These are phyloP conservation scores for Actinemys pallida DNA, from an alignment of 2,113 vertebrate genomes.

Conservation along the genomic window DNA sequence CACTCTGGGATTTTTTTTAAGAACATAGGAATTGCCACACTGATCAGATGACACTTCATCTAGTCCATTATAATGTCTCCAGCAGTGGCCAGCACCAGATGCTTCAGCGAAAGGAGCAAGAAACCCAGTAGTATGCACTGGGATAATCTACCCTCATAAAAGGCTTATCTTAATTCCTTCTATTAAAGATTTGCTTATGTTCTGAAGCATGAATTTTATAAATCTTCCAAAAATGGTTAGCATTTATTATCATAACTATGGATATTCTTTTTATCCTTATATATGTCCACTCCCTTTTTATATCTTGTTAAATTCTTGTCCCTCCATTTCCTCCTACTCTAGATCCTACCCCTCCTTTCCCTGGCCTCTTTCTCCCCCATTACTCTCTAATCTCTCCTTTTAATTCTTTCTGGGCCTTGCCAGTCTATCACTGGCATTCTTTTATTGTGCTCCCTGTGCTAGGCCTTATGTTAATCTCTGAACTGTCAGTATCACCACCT, in stretches of 20 bases:
- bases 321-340: not conserved
- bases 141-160: not conserved
- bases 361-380: not conserved
- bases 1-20: not conserved
- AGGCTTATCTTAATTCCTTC: not conserved
- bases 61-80: not conserved
- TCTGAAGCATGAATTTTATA: fast-evolving
- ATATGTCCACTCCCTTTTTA: fast-evolving
- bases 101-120: not conserved
- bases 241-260: not conserved
- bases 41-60: not conserved
- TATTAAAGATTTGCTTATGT: fast-evolving
- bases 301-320: not conserved
- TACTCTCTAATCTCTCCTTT: not conserved
- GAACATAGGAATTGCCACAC: fast-evolving
- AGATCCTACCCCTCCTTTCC: not conserved
- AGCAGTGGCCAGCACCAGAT: not conserved
- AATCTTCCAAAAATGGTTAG: not conserved
- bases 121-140: not conserved
- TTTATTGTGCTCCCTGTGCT: not conserved
- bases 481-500: not conserved
- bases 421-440: not conserved
- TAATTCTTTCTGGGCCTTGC: not conserved
- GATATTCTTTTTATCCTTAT: fast-evolving
- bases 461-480: not conserved